phyloP scores from a whole-genome alignment of 2,113 vertebrate species.

The Tachysurus fulvidraco region DNA sequence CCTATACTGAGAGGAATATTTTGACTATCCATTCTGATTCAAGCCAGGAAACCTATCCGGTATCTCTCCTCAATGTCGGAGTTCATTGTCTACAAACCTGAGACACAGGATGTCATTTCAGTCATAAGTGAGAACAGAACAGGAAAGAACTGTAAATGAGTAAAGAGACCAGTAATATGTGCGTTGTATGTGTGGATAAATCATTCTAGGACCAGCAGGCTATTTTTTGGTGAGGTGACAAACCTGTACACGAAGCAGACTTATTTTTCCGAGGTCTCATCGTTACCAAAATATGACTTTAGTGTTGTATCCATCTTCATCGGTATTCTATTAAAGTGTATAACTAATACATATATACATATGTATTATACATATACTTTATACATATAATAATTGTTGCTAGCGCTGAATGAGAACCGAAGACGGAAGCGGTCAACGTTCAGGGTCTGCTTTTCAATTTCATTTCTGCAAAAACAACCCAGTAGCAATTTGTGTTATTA shows the following conservation, averaged over 20 bases:
- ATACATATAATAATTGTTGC: background rate
- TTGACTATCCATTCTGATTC: constrained; percentile 9
- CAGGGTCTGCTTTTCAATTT: background rate
- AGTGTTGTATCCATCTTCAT: background rate
- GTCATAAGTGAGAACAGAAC: constrained; percentile 7
- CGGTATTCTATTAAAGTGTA: background rate
- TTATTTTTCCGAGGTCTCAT: background rate
- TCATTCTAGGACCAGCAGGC: background rate
- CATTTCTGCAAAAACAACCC: background rate
- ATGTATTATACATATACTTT: no score
- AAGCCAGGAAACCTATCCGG: constrained; percentile 6
- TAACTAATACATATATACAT: no score
- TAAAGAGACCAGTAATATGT: background rate
- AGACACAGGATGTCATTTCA: constrained; percentile 42
- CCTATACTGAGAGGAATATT: background rate
- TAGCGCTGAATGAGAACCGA: background rate
- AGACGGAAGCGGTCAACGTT: background rate
- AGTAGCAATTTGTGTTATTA: background rate
- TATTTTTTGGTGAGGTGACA: background rate
- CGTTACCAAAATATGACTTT: background rate
- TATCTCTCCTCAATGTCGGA: background rate
- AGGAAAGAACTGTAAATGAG: background rate
- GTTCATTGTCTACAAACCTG: constrained; percentile 33
- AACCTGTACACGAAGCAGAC: no score
- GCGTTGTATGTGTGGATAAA: background rate